These are phyloP conservation scores for Chaetophractus vellerosus DNA, from an alignment of 2,797 vertebrate species.

Conservation along the genomic window DNA sequence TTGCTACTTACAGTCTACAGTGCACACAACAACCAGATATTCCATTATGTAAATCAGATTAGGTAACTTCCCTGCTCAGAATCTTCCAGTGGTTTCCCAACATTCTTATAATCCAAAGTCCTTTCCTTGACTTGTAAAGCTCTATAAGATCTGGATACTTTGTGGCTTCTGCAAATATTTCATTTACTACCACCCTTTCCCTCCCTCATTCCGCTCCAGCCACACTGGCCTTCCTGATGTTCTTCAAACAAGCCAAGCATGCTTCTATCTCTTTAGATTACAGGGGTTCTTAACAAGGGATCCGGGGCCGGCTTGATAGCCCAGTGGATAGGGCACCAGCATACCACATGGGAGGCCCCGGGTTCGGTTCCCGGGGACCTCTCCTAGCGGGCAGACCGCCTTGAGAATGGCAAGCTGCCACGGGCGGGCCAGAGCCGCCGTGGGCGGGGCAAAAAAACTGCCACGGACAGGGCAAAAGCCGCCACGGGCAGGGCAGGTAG, in stretches of 20 bases:
- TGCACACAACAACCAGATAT: neutral
- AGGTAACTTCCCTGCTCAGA: neutral
- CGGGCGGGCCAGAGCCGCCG: too few species aligned
- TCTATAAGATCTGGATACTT: neutral
- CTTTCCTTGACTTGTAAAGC: neutral
- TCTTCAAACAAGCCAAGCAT: neutral
- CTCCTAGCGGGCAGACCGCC: too few species aligned
- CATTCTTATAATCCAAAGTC: neutral
- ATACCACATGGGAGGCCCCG: too few species aligned
- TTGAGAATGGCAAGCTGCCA: too few species aligned
- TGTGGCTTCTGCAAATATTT: neutral
- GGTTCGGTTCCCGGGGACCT: too few species aligned
- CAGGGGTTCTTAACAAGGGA: too few species aligned
- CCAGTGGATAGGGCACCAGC: too few species aligned
- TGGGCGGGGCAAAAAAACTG: too few species aligned
- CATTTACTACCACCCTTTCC: neutral
- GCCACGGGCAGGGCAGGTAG: too few species aligned
- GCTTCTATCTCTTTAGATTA: neutral
- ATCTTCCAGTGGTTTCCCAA: conserved; percentile 28
- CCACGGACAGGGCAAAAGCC: too few species aligned
- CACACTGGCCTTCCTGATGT: neutral
- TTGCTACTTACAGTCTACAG: neutral
- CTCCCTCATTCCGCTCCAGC: neutral
- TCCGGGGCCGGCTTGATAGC: too few species aligned
- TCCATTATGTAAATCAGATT: neutral